Conservation (phyloP, 35 echinoderm and acorn worm species). For the Patiria miniata region DNA sequence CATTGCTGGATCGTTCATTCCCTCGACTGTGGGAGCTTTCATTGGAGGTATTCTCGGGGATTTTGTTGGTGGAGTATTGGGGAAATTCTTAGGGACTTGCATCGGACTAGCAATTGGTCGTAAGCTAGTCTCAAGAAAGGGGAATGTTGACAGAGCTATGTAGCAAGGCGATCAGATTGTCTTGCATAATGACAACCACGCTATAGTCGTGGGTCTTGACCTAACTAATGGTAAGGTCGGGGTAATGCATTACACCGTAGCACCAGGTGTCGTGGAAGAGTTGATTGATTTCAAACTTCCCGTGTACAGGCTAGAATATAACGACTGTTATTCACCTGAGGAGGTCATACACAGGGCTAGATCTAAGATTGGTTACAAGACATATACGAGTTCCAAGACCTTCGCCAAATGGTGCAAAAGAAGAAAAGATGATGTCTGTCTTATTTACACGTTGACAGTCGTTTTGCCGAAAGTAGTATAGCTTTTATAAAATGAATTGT, state of each 20-base stretch:
- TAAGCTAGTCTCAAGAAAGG: background rate
- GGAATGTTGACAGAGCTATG: background rate
- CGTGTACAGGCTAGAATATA: too few species aligned
- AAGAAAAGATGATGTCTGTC: too few species aligned
- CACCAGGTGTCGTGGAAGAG: slow-evolving; percentile 50
- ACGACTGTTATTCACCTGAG: too few species aligned
- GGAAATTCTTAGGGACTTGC: background rate
- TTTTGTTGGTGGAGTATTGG: background rate
- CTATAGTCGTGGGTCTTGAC: slow-evolving; percentile 1
- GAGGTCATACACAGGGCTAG: too few species aligned
- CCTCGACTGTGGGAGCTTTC: background rate
- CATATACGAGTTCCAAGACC: too few species aligned
- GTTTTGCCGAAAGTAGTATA: too few species aligned
- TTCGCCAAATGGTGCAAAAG: too few species aligned
- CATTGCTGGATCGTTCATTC: background rate
- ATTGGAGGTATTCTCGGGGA: background rate
- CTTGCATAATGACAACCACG: slow-evolving; percentile 31
- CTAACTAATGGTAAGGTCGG: background rate
- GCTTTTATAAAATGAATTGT: too few species aligned
- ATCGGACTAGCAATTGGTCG: background rate
- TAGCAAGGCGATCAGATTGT: slow-evolving; percentile 13
- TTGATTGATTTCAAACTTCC: background rate
- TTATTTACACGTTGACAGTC: too few species aligned
- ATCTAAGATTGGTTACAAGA: too few species aligned
- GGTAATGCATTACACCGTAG: slow-evolving; percentile 13